phyloP scores from a whole-genome alignment of 2,888 invertebrate species.

The Ferdinandea cuprea region DNA sequence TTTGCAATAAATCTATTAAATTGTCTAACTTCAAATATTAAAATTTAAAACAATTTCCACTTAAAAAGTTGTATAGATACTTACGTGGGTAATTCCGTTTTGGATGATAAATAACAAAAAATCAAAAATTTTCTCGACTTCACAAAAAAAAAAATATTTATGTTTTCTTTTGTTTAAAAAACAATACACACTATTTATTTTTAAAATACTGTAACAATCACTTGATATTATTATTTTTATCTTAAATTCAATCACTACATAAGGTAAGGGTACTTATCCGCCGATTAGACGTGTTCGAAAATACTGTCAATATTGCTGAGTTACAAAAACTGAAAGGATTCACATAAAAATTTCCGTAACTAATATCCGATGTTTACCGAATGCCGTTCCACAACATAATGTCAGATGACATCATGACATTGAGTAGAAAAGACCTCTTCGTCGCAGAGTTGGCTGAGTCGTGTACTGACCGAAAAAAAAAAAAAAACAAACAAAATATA shows the following conservation, averaged over 20 bases:
- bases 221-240: neutral
- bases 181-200: no score
- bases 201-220: neutral
- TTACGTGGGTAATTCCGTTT: no score
- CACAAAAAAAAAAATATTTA: no score
- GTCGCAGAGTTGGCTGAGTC: no score
- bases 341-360: slow-evolving; percentile 69
- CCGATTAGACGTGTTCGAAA: slow-evolving; percentile 37
- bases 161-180: no score
- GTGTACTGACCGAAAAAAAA: slow-evolving; percentile 8
- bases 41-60: no score
- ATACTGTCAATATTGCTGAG: slow-evolving; percentile 18
- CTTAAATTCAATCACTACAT: slow-evolving; percentile 6
- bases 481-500: slow-evolving; percentile 2
- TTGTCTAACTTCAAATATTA: no score
- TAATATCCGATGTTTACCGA: slow-evolving; percentile 74
- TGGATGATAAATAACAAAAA: no score
- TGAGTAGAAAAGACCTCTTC: slow-evolving; percentile 56
- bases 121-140: no score
- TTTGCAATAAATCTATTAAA: no score
- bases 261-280: neutral
- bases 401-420: slow-evolving; percentile 60
- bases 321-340: slow-evolving; percentile 37
- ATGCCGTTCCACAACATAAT: slow-evolving; percentile 71
- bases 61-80: no score